phyloP scores from a whole-genome alignment of 1,140 invertebrate genomes.

The Drosophila fuyamai region DNA sequence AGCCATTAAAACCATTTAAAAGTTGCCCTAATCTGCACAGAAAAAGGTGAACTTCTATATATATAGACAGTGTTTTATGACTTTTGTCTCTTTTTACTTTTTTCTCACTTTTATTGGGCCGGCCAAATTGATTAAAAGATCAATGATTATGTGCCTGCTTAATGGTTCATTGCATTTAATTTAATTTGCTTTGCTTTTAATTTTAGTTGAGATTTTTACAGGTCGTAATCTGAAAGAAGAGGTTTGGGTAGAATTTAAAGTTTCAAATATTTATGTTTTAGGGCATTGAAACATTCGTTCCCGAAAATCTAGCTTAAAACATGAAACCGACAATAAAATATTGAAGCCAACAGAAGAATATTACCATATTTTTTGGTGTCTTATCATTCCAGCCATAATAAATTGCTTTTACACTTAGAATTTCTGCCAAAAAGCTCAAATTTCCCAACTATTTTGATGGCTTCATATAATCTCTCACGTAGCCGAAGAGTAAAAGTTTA shows the following conservation, averaged over 20 bases:
- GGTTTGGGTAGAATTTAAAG: no score
- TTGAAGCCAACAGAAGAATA: no score
- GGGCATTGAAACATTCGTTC: not conserved
- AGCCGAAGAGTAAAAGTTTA: conserved; percentile 31
- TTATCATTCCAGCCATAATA: not conserved
- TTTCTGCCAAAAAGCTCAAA: not conserved
- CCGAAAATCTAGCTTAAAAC: no score
- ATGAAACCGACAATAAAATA: no score
- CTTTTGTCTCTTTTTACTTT: conserved; percentile 39
- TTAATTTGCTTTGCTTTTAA: conserved; percentile 45
- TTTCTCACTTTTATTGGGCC: conserved; percentile 55
- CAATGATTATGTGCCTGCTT: conserved; percentile 76
- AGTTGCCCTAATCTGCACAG: conserved; percentile 70
- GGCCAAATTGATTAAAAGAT: conserved; percentile 80
- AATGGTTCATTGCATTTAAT: conserved; percentile 77
- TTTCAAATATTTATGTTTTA: not conserved
- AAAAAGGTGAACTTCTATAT: conserved; percentile 58
- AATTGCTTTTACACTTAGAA: not conserved
- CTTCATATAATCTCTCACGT: conserved; percentile 36
- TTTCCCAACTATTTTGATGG: conserved; percentile 15
- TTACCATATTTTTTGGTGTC: no score
- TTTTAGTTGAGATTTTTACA: conserved; percentile 47
- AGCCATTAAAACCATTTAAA: conserved; percentile 80
- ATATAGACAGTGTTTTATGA: conserved; percentile 71
- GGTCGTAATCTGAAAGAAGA: conserved; percentile 19